Conservation (phyloP, 2,888 invertebrate genomes). For the Apodemia duryi region DNA sequence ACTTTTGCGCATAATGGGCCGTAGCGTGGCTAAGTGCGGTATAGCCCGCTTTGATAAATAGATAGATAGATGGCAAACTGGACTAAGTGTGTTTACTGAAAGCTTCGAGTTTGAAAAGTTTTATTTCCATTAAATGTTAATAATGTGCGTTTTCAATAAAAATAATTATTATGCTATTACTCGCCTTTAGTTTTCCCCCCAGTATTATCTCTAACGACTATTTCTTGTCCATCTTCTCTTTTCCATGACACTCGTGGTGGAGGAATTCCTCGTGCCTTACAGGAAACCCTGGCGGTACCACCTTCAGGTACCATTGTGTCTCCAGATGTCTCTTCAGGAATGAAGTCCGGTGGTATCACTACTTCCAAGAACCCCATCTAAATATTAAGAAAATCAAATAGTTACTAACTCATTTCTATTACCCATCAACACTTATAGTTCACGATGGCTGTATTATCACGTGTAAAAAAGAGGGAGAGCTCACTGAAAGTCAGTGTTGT, state of each 20-base stretch:
- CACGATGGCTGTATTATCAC: no score
- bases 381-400: conserved; percentile 23
- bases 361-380: conserved; percentile 89
- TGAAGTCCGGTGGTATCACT: conserved; percentile 90
- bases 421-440: no score
- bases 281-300: conserved; percentile 80
- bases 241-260: conserved; percentile 87
- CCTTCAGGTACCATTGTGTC: conserved; percentile 91
- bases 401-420: no score
- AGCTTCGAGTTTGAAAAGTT: no score
- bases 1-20: no score
- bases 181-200: conserved; percentile 80
- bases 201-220: conserved; percentile 83
- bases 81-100: no score
- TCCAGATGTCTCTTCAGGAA: conserved; percentile 87
- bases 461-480: no score
- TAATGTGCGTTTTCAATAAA: background rate
- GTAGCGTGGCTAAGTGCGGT: no score
- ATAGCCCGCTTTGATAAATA: no score
- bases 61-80: no score
- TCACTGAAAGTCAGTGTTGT: no score
- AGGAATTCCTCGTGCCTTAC: conserved; percentile 86
- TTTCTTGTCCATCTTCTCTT: conserved; percentile 86
- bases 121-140: no score
- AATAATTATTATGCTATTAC: background rate